Evolutionary conservation across 2,888 invertebrate species (phyloP).

Genomic region (Pachymerium ferrugineum): DNA sequence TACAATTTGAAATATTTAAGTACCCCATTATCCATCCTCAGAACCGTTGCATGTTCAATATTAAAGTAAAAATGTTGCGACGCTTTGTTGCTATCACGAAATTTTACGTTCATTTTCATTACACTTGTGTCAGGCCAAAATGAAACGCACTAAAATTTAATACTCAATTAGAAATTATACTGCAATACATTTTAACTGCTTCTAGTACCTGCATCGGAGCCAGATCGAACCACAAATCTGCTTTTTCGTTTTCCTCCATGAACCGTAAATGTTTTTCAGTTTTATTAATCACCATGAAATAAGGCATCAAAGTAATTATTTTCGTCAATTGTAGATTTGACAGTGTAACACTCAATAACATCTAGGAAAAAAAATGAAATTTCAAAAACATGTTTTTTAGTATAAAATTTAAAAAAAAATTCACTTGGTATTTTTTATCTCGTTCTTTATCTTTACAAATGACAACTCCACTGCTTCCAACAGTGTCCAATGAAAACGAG

Average conservation of each 20-base stretch:
- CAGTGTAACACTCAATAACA: constrained; percentile 63
- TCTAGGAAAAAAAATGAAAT: constrained; percentile 42
- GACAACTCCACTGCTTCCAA: constrained; percentile 69
- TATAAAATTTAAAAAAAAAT: not conserved
- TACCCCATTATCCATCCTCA: constrained; percentile 78
- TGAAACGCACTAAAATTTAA: constrained; percentile 52
- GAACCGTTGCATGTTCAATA: constrained; percentile 62
- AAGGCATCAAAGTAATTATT: constrained; percentile 70
- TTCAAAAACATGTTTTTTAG: not conserved
- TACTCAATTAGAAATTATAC: not conserved
- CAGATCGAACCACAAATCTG: constrained; percentile 75
- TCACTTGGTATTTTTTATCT: constrained; percentile 60
- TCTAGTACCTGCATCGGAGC: constrained; percentile 58
- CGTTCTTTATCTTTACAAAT: constrained; percentile 59
- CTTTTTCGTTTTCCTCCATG: constrained; percentile 80
- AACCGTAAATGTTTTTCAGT: constrained; percentile 60
- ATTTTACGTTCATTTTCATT: constrained; percentile 74
- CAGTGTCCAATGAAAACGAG: constrained; percentile 57
- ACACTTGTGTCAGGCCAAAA: constrained; percentile 79
- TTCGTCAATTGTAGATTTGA: constrained; percentile 69
- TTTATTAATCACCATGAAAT: constrained; percentile 69
- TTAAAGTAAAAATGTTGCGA: constrained; percentile 73
- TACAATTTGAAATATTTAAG: constrained; percentile 42
- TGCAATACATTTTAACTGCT: not conserved
- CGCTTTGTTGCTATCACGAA: constrained; percentile 65